Evolutionary conservation across 1,140 invertebrate genomes (phyloP).

Genomic region (Apis laboriosa): DNA sequence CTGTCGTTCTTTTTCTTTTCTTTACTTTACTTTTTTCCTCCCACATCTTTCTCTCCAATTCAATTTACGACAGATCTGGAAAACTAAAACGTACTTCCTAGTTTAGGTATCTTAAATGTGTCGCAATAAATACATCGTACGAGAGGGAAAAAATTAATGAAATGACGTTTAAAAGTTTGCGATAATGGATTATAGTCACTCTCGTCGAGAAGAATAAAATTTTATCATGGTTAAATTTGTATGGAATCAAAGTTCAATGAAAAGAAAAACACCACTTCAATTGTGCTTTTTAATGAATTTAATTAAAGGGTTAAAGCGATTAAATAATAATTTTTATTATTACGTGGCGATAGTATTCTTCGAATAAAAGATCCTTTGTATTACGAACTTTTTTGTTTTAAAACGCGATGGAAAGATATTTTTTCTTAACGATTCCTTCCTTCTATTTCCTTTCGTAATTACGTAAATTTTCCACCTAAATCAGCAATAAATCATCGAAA

Average conservation of each 20-base stretch:
- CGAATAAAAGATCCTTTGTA: too few species aligned
- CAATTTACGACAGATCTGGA: not conserved
- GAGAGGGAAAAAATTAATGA: not conserved
- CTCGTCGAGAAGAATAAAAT: slow-evolving; percentile 24
- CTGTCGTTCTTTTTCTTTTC: too few species aligned
- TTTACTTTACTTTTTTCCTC: too few species aligned
- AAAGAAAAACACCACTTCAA: too few species aligned
- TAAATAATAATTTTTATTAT: not conserved
- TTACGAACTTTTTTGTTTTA: too few species aligned
- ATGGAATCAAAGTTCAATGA: not conserved
- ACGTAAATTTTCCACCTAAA: not conserved
- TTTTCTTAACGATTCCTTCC: not conserved
- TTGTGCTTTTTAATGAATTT: not conserved
- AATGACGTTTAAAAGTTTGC: not conserved
- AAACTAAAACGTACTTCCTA: slow-evolving; percentile 18
- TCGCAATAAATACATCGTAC: slow-evolving; percentile 41
- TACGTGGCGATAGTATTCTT: not conserved
- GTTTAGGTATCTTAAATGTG: slow-evolving; percentile 44
- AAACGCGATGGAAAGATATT: too few species aligned
- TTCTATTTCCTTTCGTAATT: not conserved
- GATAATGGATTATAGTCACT: not conserved
- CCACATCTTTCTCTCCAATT: not conserved
- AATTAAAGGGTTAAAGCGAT: too few species aligned
- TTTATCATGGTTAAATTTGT: not conserved
- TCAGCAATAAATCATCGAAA: not conserved